Evolutionary conservation across 2,888 invertebrate species (phyloP), one percentile per base, ranked within the genome.

Genomic region (Gymnoscelis rufifasciata): DNA sequence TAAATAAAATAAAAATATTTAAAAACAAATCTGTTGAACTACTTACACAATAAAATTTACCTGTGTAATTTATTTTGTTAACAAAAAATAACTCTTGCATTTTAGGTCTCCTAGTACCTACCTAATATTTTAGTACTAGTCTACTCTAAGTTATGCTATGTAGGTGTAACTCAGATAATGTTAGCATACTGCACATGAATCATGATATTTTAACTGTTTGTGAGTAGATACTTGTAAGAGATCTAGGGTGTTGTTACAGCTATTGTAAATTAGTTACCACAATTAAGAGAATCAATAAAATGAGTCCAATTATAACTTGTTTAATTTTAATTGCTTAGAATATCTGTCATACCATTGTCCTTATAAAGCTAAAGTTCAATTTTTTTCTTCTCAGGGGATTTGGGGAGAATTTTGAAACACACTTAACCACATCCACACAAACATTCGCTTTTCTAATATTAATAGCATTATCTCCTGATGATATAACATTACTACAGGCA

Each of bases 191-290:
- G 8, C 30, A 56, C 57, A 59, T 51, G 59, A 52, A 50, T 41
- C 27, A 28, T n/a, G 44, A 38, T 49, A 38, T 33, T 37, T 28
- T 26, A 47, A 43, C 38, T 31, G 23, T 51, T 51, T 38, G 37
- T n/a, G n/a, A n/a, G 28, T 39, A 14, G 27, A 30, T 35, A 33
- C 37, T 35, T 14, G 33, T 48, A 46, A 40, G 38, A 24, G 38
- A 36, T 36, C 28, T 44, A 44, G 38, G 19, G 29, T 44, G 33
- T 33, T 38, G 33, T 38, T 33, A 59, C 65, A 55, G 57, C 67
- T 64, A 55, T 56, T 56, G 53, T 69, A 70, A 70, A 64, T 69
- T 79, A 76, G 72, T 73, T 72, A 75, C 70, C 71, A 65, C 62
- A 62, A 67, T 68, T 59, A 62, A 54, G 57, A 58, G 74, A 68